Evolutionary conservation across 2,113 vertebrate species (phyloP).

Genomic region (Isurus oxyrinchus): DNA sequence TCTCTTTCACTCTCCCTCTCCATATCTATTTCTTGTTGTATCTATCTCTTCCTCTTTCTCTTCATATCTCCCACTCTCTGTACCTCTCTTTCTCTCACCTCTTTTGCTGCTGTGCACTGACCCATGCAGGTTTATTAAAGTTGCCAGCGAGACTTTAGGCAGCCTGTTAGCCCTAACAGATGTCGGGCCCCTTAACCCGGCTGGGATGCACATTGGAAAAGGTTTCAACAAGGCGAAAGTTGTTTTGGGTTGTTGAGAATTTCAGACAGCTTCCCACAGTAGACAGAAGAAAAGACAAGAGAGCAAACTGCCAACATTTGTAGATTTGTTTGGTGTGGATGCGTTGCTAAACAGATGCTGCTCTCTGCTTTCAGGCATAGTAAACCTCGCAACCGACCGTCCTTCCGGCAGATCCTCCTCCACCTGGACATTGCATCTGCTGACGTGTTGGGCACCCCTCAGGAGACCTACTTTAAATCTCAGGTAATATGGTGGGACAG

Average conservation of each 20-base stretch:
- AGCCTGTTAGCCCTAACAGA: not conserved
- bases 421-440: constrained; percentile 92
- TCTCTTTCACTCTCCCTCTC: not conserved
- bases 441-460: constrained; percentile 85
- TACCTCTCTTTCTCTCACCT: not conserved
- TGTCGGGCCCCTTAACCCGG: not conserved
- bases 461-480: constrained; percentile 98
- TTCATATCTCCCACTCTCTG: not conserved
- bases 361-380: constrained; percentile 71
- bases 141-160: not conserved
- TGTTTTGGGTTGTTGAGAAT: not conserved
- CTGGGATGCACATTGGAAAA: not conserved
- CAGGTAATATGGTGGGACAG: constrained; percentile 64
- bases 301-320: not conserved
- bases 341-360: not conserved
- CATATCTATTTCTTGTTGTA: not conserved
- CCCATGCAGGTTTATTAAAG: not conserved
- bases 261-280: not conserved
- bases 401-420: constrained; percentile 92
- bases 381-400: constrained; percentile 91
- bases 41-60: not conserved
- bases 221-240: not conserved
- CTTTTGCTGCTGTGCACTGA: not conserved
- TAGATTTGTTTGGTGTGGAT: not conserved
- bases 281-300: not conserved